Base-by-base conservation (phyloP, 2,113 vertebrate species). In the Thunnus thynnus region DNA sequence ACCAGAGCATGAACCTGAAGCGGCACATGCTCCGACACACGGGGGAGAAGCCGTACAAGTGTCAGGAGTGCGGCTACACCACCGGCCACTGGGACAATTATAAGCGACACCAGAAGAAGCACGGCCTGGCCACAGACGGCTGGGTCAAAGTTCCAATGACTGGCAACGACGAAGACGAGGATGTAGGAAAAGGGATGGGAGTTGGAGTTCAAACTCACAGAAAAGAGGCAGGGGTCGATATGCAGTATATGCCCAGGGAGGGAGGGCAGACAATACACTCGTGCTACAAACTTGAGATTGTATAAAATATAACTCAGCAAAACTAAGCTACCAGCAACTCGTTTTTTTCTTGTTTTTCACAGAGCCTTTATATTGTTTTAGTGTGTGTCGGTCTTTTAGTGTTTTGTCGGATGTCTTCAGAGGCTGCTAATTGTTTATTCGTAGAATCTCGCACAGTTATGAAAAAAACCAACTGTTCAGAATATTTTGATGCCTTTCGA, bases 1-100 rank as follows among this genome's bases (percentile, higher is more conserved):
- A 99, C 92, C 98, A 99, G 97, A 99, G 98, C 93, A 99, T 99
- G 98, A 99, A 99, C 96, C 97, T 99, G 80, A 99, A 99, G 93
- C 95, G 97, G 10, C 98, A 99, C 92, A 99, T 99, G 98, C 95
- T 99, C 56, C 95, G 98, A 65, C 98, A 99, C 89, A 99, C 97
- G 0, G 97, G 97, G 0, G 97, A 98, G 92, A 99, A 99, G 86
- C 98, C 98, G 52, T 98, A 99, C 92, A 96, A 96, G 63, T 99
- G 98, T 86, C 94, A 95, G 82, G 91, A 96, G 91, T 99, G 98
- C 88, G 85, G 96, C 89, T 99, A 99, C 87, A 98, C 98, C 88
- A 99, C 98, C 0, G 98, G 98, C 75, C 98, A 99, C 94, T 99
- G 98, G 98, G 98, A 99, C 96, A 99, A 99, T 93, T 99, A 99